Evolutionary conservation across 2,888 invertebrate genomes (phyloP), one percentile per base, ranked within the genome.

Genomic region (Parasteatoda lunata): DNA sequence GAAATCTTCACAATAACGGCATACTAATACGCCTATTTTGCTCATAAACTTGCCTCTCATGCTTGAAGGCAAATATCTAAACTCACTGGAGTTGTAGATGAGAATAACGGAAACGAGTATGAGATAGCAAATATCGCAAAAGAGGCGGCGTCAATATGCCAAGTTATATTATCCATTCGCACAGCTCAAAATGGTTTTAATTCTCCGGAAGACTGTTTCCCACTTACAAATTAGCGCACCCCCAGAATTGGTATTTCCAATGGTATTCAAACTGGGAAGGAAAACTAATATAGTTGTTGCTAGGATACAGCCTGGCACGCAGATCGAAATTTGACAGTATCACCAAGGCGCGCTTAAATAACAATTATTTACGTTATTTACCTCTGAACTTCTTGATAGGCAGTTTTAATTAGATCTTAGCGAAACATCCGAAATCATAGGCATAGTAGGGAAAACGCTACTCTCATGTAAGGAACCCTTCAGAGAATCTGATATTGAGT

Each of bases 351-450:
- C 54, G 75, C 75, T 75, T 81, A 75, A 81, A 81, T 75, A 75
- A 81, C 81, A 81, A 75, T 81, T 81, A 81, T 73, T 73, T 75
- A 66, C 81, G 73, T 81, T 80, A 72, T 80, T 80, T 80, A 71
- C 77, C 68, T 52, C 49, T 51, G 51, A 30, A 9, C 30, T 11
- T 48, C 45, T 84, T 84, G 83, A 84, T 77, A 77, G 77, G 77
- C 83, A 84, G 83, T 84, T 84, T 84, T 84, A 84, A 84, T 84
- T 84, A 84, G 77, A 75, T 75, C 81, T 68, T 30, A 71, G 47
- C 48, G 59, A 48, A 30, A 65, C 66, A 68, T 64, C 71, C 64
- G n/a, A 59, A 71, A 79, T 79, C 68, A 68, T 76, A 65, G 52
- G 80, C 51, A 72, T 73, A 66, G 64, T 9, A 15, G 7, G 8